A percentile compares a stretch with the other conserved stretches of the same genome.
These are phyloP conservation scores for Meloidogyne chitwoodi DNA, from an alignment of 1,140 invertebrate genomes.

Conservation along the genomic window DNA sequence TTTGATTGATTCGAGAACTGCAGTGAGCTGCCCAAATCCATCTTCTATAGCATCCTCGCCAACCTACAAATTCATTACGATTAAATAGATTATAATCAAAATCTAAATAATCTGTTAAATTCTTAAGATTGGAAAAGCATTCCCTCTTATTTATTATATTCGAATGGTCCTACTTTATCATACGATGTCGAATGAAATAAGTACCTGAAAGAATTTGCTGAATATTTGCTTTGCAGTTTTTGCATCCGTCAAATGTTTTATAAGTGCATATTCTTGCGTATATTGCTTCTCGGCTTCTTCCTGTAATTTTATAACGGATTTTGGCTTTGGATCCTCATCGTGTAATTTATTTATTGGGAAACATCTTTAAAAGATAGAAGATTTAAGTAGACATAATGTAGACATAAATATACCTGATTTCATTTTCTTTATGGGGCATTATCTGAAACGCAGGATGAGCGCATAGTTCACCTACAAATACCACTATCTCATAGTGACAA, in stretches of 20 bases:
- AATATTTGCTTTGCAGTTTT: constrained; percentile 19
- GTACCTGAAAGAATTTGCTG: constrained; percentile 16
- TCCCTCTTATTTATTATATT: no score
- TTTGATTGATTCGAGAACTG: constrained; percentile 20
- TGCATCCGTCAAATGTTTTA: not conserved
- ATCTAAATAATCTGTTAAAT: no score
- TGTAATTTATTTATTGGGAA: constrained; percentile 14
- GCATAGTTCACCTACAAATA: constrained; percentile 79
- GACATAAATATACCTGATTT: not conserved
- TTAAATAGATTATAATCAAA: no score
- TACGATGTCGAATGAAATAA: not conserved
- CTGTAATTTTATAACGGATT: constrained; percentile 24
- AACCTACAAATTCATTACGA: not conserved
- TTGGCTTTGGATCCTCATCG: constrained; percentile 31
- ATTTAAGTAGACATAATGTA: constrained; percentile 56
- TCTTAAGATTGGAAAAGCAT: no score
- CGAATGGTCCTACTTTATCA: no score
- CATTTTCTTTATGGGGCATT: not conserved
- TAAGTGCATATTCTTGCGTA: constrained; percentile 14
- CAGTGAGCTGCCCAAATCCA: constrained; percentile 2
- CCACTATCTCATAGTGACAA: constrained; percentile 86
- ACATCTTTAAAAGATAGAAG: constrained; percentile 30
- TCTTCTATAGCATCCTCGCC: constrained; percentile 1
- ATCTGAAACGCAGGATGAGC: constrained; percentile 77
- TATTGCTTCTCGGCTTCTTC: constrained; percentile 16